Percentiles rank a stretch among this genome's conserved stretches.
Evolutionary conservation across 1,140 invertebrate genomes (phyloP).

Genomic region (Stegodyphus mimosarum): DNA sequence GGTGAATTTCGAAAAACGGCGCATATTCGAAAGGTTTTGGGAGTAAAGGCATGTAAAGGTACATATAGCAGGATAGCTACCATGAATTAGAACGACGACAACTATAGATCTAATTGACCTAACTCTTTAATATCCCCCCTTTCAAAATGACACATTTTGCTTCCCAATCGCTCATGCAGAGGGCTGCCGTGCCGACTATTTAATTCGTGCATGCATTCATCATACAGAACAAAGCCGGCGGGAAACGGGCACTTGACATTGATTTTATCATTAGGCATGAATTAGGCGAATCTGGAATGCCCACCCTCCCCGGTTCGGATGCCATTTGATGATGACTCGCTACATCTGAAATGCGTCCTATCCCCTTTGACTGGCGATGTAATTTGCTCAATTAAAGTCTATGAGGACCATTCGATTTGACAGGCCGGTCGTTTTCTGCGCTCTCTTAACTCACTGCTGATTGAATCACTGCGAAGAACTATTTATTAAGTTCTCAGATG

Average conservation of each 20-base stretch:
- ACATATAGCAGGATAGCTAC: too few relatives aligned
- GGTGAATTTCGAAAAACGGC: constrained; percentile 3
- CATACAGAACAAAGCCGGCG: constrained; percentile 22
- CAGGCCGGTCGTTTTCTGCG: constrained; percentile 45
- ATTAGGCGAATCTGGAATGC: constrained; percentile 45
- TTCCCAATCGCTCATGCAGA: neutral
- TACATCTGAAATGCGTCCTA: constrained; percentile 26
- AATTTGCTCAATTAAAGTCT: constrained; percentile 59
- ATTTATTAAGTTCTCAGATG: constrained; percentile 59
- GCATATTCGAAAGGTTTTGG: too few relatives aligned
- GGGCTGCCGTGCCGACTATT: constrained; percentile 41
- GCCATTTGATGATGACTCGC: constrained; percentile 50
- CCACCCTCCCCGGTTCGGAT: constrained; percentile 4
- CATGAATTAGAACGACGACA: constrained; percentile 30
- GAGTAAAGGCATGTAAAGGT: too few relatives aligned
- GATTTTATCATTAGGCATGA: constrained; percentile 59
- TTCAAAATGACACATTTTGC: constrained; percentile 44
- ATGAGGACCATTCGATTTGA: constrained; percentile 53
- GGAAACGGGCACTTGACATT: constrained; percentile 32
- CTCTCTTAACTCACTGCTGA: constrained; percentile 35
- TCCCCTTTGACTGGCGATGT: constrained; percentile 51
- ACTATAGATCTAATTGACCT: constrained; percentile 49
- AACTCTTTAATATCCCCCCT: constrained; percentile 39
- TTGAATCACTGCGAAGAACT: constrained; percentile 54
- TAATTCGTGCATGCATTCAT: constrained; percentile 50